Evolutionary conservation across 2,888 invertebrate species (phyloP), one percentile per base, ranked within the genome.

Genomic region (Hirtodrosophila cameraria): DNA sequence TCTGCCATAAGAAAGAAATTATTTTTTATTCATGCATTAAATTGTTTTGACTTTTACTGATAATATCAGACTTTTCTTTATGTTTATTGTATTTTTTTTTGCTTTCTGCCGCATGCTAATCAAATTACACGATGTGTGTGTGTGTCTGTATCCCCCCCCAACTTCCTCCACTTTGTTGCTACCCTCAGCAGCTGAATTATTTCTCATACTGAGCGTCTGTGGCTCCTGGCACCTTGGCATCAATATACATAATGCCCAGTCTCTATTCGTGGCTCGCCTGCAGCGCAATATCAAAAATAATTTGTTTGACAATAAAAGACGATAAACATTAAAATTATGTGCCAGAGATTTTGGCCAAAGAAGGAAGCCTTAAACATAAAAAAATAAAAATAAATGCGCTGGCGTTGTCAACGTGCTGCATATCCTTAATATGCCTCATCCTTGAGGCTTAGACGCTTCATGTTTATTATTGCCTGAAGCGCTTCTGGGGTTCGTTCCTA

Each of bases 271-370:
- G 31, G 46, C 16, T 74, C 57, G 79, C 79, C 83, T 86, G 84
- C 80, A 86, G 89, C 87, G 81, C 75, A 79, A 86, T 87, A 87
- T 89, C 80, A 89, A 88, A 89, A 88, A 89, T 89, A 89, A 89
- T 89, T 89, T 89, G 88, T 88, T 89, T 88, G 89, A 89, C 88
- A 89, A 89, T 89, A 88, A 89, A 89, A 89, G 88, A 89, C 82
- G 89, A 89, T 89, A 89, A 89, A 89, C 89, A 89, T 89, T 88
- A 88, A 89, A 89, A 89, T 89, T 87, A 89, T 89, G 89, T 88
- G 69, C 67, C 60, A 77, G 78, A 77, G 74, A 71, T 82, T 72
- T 75, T 35, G 35, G 31, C 31, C 33, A 55, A 48, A 46, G 43
- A 28, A 67, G 30, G 52, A 45, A 53, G 50, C 49, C 42, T 38